Base-by-base conservation (phyloP, 2,797 vertebrate species). In the Acanthurus lineatus region DNA sequence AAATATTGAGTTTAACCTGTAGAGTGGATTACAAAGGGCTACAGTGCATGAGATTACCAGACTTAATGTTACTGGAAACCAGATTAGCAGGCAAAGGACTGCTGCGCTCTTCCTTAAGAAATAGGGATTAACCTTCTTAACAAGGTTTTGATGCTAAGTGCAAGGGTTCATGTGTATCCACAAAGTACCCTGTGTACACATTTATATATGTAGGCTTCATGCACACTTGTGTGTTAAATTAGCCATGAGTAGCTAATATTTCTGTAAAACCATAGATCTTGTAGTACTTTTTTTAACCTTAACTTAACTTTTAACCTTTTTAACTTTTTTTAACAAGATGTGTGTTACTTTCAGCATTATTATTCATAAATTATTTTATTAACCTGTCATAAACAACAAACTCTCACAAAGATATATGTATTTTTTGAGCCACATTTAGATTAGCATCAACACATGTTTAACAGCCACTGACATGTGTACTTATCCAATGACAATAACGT, bases 71-170 rank as follows among this genome's bases (percentile, higher is more conserved):
- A 76, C 66, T 80, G 77, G 61, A 70, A 82, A 69, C 72, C 74
- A 92, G 92, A 94, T 95, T 91, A 94, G 53, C 63, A 42, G 59
- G 20, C 59, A 82, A 82, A 74, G 49, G 85, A 75, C 69, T 60
- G 76, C 86, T 80, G 75, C 32, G 40, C 53, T 65, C 71, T 66
- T 81, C 66, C 70, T 79, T 79, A 69, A 77, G 63, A 63, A 80
- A 81, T 40, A 79, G 52, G 84, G 88, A 93, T 94, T 88, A 93
- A 83, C 84, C 80, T 85, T 70, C 84, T 88, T 82, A 85, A 74
- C 56, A 35, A 47, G 66, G 20, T 66, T 77, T 85, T 48, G 1
- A 74, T 72, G n/a, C 56, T 20, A 69, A 76, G 22, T 66, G 16
- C 69, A 72, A 25, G 1, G 9, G 8, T 25, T 59, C 9, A 54